Evolutionary conservation across 2,113 vertebrate genomes (phyloP), one percentile per base, ranked within the genome.

Genomic region (Grammomys dolichurus): DNA sequence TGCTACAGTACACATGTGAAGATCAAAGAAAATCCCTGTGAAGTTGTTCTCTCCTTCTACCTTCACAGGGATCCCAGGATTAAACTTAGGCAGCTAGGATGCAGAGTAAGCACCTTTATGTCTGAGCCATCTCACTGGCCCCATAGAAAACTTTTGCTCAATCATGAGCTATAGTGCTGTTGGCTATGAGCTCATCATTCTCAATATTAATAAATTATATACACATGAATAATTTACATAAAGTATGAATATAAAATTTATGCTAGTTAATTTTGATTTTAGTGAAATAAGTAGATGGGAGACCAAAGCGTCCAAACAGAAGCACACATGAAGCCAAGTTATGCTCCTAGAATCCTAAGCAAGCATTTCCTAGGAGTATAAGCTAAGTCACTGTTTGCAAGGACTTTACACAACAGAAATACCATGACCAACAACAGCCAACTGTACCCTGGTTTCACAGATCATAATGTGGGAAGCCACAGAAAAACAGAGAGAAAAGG

Each of bases 301-400:
- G 84, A 36, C 60, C 48, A 33, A 48, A 75, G 65, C 72, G 26
- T 85, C 70, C 87, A 86, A 85, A 60, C 40, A 90, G 85, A 93
- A 85, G 80, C 51, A 40, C 36, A 65, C 12, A 76, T 54, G 76
- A 82, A 95, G 86, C 67, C 81, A 93, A 48, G 65, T 31, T 89
- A 26, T 28, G 7, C 69, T 77, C 46, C 5, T 31, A 58, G 89
- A 58, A 75, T 60, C 70, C 91, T 40, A 51, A 56, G 17, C 31
- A 20, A 40, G n/a, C 26, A 26, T 60, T 40, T 20, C 33, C 60
- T 40, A 77, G 70, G 78, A 93, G 20, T 58, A 56, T 63, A 82
- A 75, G 48, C 46, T 81, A 65, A 81, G 43, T 69, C 43, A 26
- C 11, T 77, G 70, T 93, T 40, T 77, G 28, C 2, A 40, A 58